phyloP scores from a whole-genome alignment of 2,797 vertebrate genomes.

The Mus caroli region DNA sequence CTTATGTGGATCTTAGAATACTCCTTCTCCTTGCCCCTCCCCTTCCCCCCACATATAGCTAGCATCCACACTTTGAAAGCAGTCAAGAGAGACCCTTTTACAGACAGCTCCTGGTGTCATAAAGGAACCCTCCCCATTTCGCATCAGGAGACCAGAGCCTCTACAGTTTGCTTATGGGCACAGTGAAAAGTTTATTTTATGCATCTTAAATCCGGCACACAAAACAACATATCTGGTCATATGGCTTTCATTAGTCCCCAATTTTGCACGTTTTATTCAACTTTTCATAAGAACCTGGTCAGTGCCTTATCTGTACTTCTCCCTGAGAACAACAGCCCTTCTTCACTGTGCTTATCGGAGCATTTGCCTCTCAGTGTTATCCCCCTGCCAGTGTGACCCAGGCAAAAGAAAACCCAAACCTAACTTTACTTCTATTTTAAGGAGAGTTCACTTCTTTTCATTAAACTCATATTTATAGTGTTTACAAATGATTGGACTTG shows the following conservation, averaged over 20 bases:
- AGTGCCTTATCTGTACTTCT: constrained; percentile 40
- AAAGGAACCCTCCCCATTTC: constrained; percentile 80
- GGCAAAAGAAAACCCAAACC: neutral
- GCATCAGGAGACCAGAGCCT: constrained; percentile 78
- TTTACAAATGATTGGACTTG: constrained; percentile 58
- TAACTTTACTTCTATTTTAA: neutral
- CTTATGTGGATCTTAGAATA: constrained; percentile 61
- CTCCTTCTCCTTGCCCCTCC: neutral
- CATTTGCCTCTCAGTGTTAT: neutral
- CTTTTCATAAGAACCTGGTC: constrained; percentile 82
- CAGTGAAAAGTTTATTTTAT: constrained; percentile 87
- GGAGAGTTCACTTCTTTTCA: neutral
- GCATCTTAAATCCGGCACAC: constrained; percentile 86
- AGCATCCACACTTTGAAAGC: constrained; percentile 8
- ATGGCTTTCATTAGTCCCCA: constrained; percentile 88
- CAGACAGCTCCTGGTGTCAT: constrained; percentile 68
- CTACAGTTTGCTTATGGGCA: constrained; percentile 77
- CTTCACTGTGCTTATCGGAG: constrained; percentile 39
- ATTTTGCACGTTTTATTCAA: constrained; percentile 87
- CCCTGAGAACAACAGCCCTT: constrained; percentile 58
- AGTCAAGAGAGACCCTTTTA: constrained; percentile 55
- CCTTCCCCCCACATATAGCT: neutral
- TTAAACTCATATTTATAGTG: constrained; percentile 56
- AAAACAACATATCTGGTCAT: constrained; percentile 87
- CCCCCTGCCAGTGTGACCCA: neutral